Evolutionary conservation across 1,140 invertebrate genomes (phyloP), one percentile per base, ranked within the genome.

Genomic region (Xylocopa sonorina): DNA sequence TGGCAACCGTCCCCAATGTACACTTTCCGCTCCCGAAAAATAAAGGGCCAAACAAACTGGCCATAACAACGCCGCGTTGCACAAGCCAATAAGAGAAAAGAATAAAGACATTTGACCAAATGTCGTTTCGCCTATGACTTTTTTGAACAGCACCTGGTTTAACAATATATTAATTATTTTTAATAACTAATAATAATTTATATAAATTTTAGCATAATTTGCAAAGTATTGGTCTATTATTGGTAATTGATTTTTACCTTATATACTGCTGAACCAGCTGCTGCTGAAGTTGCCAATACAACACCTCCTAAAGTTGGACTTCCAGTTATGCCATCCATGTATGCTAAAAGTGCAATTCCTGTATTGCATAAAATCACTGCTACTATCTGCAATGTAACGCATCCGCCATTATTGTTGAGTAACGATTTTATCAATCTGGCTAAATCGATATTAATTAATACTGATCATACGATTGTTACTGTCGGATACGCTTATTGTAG

Each of bases 281-380:
- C 97, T 60, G 98, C 96, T 32, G 96, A 95, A 21, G 97, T 97
- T 55, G 97, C 97, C 38, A 99, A 90, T n/a, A 99, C 96, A 1
- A 99, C 98, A 1, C 97, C 97, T 27, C 96, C 96, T n/a, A 98
- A 93, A 1, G 97, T 98, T 3, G 96, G 96, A 92, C 96, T 97
- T 78, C 96, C 96, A 1, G 97, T 97, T 83, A 98, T 98, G 41
- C 98, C 98, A 88, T 99, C 98, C 97, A 99, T 98, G 87, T 99
- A 99, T 12, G 98, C 98, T 77, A 99, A 93, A 32, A 99, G 93
- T 5, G 98, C 98, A 64, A 98, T 98, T 27, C 98, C 98, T 43
- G 98, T 99, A 92, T 98, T 98, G 91, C 97, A 98, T 67, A 99
- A 93, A 89, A 99, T 99, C 79, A 98, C 97, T 82, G 98, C 98